phyloP scores from a whole-genome alignment of 2,113 vertebrate species.

The Pampusana beccarii region DNA sequence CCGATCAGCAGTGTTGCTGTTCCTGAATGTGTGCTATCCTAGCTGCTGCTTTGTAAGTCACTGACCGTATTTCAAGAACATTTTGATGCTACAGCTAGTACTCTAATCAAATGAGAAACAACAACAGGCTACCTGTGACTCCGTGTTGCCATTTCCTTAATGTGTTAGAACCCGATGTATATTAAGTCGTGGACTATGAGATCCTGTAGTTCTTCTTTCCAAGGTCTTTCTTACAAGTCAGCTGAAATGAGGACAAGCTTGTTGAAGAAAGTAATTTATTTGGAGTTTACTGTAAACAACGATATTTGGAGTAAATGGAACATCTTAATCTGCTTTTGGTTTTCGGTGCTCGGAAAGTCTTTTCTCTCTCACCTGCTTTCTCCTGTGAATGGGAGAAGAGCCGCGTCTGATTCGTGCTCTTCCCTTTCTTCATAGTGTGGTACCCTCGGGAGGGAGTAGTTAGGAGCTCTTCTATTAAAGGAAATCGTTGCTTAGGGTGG shows the following conservation, averaged over 20 bases:
- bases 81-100: not conserved
- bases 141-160: not conserved
- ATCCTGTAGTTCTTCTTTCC: not conserved
- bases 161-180: rapidly evolving
- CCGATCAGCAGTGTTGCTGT: rapidly evolving
- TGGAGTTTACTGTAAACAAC: not conserved
- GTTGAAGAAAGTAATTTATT: not conserved
- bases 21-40: not conserved
- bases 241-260: not conserved
- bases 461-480: not conserved
- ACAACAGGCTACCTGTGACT: not conserved
- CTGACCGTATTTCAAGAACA: not conserved
- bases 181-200: not conserved
- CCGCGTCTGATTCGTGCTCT: not conserved
- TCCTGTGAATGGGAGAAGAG: not conserved
- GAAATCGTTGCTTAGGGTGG: not conserved
- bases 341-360: not conserved
- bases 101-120: not conserved
- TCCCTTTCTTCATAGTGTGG: not conserved
- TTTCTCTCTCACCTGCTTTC: not conserved
- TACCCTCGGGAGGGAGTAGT: not conserved
- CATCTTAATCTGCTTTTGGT: not conserved
- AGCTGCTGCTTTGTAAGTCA: not conserved
- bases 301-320: not conserved
- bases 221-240: not conserved